These are phyloP conservation scores for Frankliniella intonsa DNA, from an alignment of 2,888 invertebrate genomes.

Conservation along the genomic window DNA sequence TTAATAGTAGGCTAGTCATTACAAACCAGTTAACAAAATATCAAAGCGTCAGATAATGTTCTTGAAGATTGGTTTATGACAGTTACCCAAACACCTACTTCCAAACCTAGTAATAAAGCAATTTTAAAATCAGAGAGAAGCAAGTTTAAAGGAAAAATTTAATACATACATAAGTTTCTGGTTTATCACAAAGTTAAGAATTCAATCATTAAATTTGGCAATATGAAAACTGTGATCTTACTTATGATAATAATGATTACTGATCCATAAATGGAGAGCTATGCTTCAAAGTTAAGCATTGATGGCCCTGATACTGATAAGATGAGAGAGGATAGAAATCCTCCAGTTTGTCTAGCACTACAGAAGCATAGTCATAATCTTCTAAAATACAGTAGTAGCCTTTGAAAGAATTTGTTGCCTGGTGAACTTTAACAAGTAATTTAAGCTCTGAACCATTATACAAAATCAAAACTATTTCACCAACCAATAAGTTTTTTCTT, in stretches of 20 bases:
- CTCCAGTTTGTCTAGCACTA: neutral
- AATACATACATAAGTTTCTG: neutral
- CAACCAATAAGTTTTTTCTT: neutral
- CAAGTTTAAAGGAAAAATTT: neutral
- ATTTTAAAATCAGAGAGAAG: neutral
- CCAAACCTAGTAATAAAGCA: too few species aligned
- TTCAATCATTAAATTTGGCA: neutral
- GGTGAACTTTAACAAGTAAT: neutral
- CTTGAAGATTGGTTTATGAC: too few species aligned
- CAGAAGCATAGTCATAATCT: neutral
- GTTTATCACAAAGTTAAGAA: neutral
- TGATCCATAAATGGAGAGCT: neutral
- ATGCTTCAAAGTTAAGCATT: neutral
- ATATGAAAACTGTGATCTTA: neutral
- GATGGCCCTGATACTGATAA: neutral
- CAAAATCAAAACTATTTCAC: neutral
- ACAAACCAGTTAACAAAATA: too few species aligned
- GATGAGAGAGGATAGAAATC: neutral
- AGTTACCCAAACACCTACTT: too few species aligned
- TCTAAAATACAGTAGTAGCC: neutral
- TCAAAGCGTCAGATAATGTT: too few species aligned
- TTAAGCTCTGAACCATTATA: neutral
- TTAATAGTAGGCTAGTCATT: too few species aligned
- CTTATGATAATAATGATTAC: neutral
- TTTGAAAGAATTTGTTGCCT: neutral